Percentiles rank a stretch among this genome's conserved stretches.
Conservation (phyloP, 2,888 invertebrate genomes). For the Synergus gifuensis region DNA sequence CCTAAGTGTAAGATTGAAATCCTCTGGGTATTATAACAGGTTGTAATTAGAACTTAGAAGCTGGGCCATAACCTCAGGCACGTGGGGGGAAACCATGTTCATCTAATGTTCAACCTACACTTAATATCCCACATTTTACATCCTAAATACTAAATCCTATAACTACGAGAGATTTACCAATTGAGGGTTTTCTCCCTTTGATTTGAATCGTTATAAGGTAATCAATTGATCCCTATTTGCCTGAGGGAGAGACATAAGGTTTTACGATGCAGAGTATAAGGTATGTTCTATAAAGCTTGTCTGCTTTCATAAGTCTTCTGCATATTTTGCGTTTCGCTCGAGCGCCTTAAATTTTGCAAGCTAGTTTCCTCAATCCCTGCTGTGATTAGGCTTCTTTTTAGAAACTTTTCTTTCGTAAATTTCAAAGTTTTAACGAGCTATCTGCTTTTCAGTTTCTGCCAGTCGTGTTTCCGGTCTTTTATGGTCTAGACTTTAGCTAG, state of each 20-base stretch:
- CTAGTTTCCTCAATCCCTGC: constrained; percentile 3
- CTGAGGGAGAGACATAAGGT: not conserved
- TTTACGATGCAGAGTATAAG: constrained; percentile 10
- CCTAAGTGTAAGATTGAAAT: not conserved
- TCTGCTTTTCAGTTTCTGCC: constrained; percentile 23
- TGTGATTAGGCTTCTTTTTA: constrained; percentile 38
- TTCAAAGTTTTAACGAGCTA: constrained; percentile 38
- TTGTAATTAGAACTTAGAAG: not conserved
- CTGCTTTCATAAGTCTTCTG: constrained; percentile 41
- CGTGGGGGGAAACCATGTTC: constrained; percentile 14
- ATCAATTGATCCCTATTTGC: constrained; percentile 37
- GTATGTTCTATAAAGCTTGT: constrained; percentile 7
- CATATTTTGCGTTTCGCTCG: constrained; percentile 35
- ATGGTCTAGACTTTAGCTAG: not conserved
- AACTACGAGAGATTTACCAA: not conserved
- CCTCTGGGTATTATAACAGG: constrained; percentile 10
- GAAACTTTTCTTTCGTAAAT: constrained; percentile 28
- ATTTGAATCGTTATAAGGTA: constrained; percentile 15
- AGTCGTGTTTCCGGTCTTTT: constrained; percentile 1
- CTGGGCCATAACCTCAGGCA: constrained; percentile 9
- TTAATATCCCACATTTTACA: constrained; percentile 26
- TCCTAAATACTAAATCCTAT: constrained; percentile 9
- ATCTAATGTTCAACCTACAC: constrained; percentile 14
- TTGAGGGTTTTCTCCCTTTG: not conserved
- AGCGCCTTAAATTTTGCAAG: constrained; percentile 33